Conservation (phyloP, 92 coral and sea anemone genomes). For the Phymanthus crucifer region DNA sequence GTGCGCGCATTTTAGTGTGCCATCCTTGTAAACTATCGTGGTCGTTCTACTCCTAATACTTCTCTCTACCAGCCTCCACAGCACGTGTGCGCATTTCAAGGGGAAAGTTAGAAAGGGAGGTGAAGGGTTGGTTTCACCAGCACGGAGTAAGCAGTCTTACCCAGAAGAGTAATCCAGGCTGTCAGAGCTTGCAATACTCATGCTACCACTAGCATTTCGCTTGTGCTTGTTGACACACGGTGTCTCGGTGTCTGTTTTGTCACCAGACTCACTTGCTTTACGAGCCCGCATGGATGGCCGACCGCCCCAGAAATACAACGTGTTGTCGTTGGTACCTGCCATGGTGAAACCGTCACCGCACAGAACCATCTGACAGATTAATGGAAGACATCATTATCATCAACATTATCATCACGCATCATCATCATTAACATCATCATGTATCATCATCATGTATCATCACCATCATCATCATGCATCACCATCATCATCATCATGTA, state of each 20-base stretch:
- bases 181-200: constrained; percentile 89
- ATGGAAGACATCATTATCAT: neutral
- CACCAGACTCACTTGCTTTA: constrained; percentile 71
- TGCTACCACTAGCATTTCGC: constrained; percentile 78
- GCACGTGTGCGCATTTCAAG: too few relatives aligned
- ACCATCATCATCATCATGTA: too few relatives aligned
- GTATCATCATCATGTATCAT: too few relatives aligned
- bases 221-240: constrained; percentile 59
- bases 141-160: constrained; percentile 30
- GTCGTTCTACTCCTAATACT: too few relatives aligned
- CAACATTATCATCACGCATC: too few relatives aligned
- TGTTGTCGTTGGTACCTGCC: constrained; percentile 91
- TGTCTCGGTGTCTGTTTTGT: constrained; percentile 69
- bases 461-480: too few relatives aligned
- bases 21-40: too few relatives aligned
- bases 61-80: too few relatives aligned
- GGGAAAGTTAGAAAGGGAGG: too few relatives aligned
- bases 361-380: constrained; percentile 71
- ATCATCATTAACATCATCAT: too few relatives aligned
- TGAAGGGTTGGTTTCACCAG: too few relatives aligned
- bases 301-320: constrained; percentile 92
- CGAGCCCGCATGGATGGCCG: constrained; percentile 53
- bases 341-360: constrained; percentile 90
- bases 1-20: too few relatives aligned
- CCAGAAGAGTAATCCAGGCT: constrained; percentile 58